Percentiles rank a stretch among this genome's conserved stretches.
These are phyloP conservation scores for Neostethus bicornis DNA, from an alignment of 2,797 vertebrate genomes.

Conservation along the genomic window DNA sequence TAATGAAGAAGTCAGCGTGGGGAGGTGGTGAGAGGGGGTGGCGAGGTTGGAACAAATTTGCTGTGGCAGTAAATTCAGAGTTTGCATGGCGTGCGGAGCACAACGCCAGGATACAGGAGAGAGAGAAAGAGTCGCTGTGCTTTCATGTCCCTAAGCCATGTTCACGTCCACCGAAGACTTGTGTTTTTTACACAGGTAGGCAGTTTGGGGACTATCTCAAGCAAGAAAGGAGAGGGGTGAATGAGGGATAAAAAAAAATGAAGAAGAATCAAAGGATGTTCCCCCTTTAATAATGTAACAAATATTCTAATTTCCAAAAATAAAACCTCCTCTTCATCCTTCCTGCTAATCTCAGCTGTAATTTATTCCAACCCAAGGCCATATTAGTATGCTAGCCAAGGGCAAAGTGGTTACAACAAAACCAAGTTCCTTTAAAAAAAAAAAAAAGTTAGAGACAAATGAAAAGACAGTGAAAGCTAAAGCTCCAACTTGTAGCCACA, in stretches of 20 bases:
- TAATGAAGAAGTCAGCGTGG: conserved; percentile 53
- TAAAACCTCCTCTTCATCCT: conserved; percentile 81
- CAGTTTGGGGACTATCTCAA: conserved; percentile 75
- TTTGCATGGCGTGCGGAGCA: conserved; percentile 69
- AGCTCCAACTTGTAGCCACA: conserved; percentile 55
- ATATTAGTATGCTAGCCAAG: conserved; percentile 82
- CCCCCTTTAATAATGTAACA: conserved; percentile 81
- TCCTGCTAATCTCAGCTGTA: conserved; percentile 82
- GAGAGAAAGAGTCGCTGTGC: conserved; percentile 61
- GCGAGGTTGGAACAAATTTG: conserved; percentile 66
- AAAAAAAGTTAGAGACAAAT: conserved; percentile 65
- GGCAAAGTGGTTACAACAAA: conserved; percentile 78
- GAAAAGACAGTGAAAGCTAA: conserved; percentile 64
- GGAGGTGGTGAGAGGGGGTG: background rate
- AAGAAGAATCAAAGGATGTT: conserved; percentile 79
- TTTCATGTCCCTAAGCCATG: conserved; percentile 77
- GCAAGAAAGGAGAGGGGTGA: conserved; percentile 49
- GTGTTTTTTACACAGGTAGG: conserved; percentile 81
- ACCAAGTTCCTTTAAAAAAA: conserved; percentile 74
- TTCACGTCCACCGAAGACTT: conserved; percentile 76
- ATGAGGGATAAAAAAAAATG: conserved; percentile 45
- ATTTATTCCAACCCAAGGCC: conserved; percentile 82
- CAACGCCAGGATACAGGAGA: conserved; percentile 56
- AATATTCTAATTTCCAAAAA: conserved; percentile 85
- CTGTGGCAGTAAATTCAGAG: conserved; percentile 75